phyloP scores from a whole-genome alignment of 2,888 invertebrate species.

The Drosophila crucigera region DNA sequence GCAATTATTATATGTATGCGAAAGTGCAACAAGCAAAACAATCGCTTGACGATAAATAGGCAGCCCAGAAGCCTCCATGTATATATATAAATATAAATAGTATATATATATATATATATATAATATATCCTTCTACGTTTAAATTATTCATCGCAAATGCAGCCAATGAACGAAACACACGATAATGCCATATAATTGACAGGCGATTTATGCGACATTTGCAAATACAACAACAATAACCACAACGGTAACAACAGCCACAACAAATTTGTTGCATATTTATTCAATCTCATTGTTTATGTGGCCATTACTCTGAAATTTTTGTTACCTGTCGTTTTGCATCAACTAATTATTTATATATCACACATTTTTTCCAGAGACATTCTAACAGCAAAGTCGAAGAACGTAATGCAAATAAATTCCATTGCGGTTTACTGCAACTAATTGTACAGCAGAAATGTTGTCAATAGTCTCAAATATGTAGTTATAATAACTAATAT shows the following conservation, averaged over 20 bases:
- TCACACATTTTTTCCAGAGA: constrained; percentile 7
- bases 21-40: constrained; percentile 42
- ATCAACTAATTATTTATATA: constrained; percentile 51
- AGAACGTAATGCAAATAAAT: neutral
- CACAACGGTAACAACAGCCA: constrained; percentile 1
- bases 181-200: constrained; percentile 78
- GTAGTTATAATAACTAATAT: neutral
- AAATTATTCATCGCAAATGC: constrained; percentile 57
- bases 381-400: constrained; percentile 14
- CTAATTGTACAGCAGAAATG: neutral
- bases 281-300: constrained; percentile 33
- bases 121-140: constrained; percentile 22
- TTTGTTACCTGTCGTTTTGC: constrained; percentile 31
- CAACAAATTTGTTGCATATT: constrained; percentile 41
- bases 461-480: neutral
- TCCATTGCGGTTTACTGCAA: neutral
- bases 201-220: constrained; percentile 73
- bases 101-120: neutral
- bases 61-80: neutral
- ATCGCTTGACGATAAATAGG: constrained; percentile 35
- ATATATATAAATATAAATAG: neutral
- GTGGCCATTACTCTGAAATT: constrained; percentile 15
- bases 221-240: constrained; percentile 30
- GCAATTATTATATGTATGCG: constrained; percentile 47
- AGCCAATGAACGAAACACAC: constrained; percentile 45